Evolutionary conservation across 1,140 invertebrate genomes (phyloP), one percentile per base, ranked within the genome.

Genomic region (Argopecten irradians): DNA sequence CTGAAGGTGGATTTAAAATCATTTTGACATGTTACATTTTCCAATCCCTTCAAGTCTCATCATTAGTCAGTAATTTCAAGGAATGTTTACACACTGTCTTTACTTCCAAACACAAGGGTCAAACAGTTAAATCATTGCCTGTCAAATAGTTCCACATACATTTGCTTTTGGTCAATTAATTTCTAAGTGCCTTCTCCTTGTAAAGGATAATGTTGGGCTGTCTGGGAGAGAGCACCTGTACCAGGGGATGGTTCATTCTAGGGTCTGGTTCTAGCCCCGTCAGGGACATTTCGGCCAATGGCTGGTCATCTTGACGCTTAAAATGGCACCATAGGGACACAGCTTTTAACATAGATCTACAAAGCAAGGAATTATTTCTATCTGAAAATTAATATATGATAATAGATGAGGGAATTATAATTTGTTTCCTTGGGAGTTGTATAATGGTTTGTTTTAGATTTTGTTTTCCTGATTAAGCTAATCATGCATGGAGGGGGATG

Each of bases 1-100:
- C 22, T 28, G 28, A 5, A 16, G 55, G 55, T 71, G 55, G 55
- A 71, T 71, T 71, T 71, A 71, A 71, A 71, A 71, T 71, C 22
- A 71, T 71, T 71, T 71, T 71, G 55, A 71, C 55, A 71, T 71
- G 55, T 71, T 71, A 71, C 55, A 71, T 71, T 71, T 71, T n/a
- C 55, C n/a, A 28, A 28, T n/a, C 55, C n/a, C 28, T 11, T 71
- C 7, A 71, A 11, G 7, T n/a, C 55, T 28, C n/a, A 71, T 71
- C 55, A 71, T 71, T 28, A 71, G 55, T 71, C 55, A 7, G 55
- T 71, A 71, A 71, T 71, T 71, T n/a, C n/a, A 71, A 71, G 55
- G 55, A 71, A 71, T 71, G 55, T 71, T 71, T 71, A 71, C 55
- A n/a, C 55, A 28, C 55, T n/a, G 55, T 71, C 28, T 71, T 71